A percentile compares a stretch with the other conserved stretches of the same genome.
phyloP scores from a whole-genome alignment of 2,113 vertebrate species.

The Scalopus aquaticus region DNA sequence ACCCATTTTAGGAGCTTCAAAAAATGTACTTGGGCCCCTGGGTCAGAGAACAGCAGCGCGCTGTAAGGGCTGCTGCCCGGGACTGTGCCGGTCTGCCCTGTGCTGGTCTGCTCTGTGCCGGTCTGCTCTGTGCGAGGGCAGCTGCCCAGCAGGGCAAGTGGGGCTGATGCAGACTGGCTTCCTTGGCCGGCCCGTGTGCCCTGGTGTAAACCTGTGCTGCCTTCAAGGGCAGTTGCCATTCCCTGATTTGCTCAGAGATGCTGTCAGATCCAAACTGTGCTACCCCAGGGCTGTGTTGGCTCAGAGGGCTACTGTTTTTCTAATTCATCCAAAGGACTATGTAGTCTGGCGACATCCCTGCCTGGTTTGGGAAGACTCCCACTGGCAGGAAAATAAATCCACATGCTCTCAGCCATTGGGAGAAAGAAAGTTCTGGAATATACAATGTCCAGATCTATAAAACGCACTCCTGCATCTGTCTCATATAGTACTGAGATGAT shows the following conservation, averaged over 20 bases:
- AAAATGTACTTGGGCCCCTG: too few species aligned
- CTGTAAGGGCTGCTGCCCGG: accelerated
- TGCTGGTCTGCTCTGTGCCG: too few species aligned
- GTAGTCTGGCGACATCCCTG: background rate
- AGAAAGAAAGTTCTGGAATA: background rate
- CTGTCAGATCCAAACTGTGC: background rate
- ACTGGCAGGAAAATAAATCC: background rate
- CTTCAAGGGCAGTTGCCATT: background rate
- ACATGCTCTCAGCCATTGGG: background rate
- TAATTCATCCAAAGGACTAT: background rate
- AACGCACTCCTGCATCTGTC: background rate
- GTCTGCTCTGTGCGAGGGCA: background rate
- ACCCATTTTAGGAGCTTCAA: background rate
- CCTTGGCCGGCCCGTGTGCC: background rate
- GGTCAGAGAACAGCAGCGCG: background rate
- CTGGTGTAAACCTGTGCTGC: background rate
- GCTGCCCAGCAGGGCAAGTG: background rate
- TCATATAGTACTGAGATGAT: background rate
- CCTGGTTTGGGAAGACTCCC: background rate
- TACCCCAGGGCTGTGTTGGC: background rate
- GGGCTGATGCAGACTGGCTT: background rate
- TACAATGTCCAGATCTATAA: background rate
- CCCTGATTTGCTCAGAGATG: background rate
- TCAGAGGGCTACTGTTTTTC: background rate
- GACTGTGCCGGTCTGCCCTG: background rate